Evolutionary conservation across 2,888 invertebrate genomes (phyloP).

Genomic region (Hypomecis punctinalis): DNA sequence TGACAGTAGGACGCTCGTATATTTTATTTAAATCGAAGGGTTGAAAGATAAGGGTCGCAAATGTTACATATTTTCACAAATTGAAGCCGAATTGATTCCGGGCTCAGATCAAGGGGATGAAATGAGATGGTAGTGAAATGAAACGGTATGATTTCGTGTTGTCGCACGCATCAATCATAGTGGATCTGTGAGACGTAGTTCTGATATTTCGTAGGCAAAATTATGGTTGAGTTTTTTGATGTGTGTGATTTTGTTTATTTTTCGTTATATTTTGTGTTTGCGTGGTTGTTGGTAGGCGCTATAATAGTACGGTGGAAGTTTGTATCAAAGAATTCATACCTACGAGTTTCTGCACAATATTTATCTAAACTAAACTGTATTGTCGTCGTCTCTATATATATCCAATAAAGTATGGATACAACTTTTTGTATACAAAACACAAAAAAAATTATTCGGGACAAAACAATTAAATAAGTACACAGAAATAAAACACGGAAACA

Average conservation of each 20-base stretch:
- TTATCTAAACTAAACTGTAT: too few species aligned
- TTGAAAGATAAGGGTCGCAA: conserved; percentile 33
- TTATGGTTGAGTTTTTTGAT: conserved; percentile 1
- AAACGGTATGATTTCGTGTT: conserved; percentile 24
- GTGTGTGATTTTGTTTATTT: background rate
- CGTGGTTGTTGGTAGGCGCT: too few species aligned
- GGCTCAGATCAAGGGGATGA: conserved; percentile 33
- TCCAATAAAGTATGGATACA: too few species aligned
- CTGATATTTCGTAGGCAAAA: conserved; percentile 4
- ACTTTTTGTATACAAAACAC: too few species aligned
- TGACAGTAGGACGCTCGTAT: conserved; percentile 17
- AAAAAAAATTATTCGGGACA: too few species aligned
- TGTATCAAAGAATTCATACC: too few species aligned
- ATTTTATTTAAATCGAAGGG: conserved; percentile 28
- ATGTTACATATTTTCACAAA: conserved; percentile 38
- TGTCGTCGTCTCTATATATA: too few species aligned
- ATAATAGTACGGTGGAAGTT: too few species aligned
- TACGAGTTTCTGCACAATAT: too few species aligned
- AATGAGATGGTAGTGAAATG: conserved; percentile 27
- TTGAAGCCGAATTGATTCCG: conserved; percentile 35
- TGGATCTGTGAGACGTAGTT: background rate
- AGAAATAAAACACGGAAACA: too few species aligned
- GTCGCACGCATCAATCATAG: conserved; percentile 16
- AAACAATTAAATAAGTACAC: too few species aligned
- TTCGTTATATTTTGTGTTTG: background rate